Evolutionary conservation across 2,113 vertebrate genomes (phyloP).

Genomic region (Perca fluviatilis): DNA sequence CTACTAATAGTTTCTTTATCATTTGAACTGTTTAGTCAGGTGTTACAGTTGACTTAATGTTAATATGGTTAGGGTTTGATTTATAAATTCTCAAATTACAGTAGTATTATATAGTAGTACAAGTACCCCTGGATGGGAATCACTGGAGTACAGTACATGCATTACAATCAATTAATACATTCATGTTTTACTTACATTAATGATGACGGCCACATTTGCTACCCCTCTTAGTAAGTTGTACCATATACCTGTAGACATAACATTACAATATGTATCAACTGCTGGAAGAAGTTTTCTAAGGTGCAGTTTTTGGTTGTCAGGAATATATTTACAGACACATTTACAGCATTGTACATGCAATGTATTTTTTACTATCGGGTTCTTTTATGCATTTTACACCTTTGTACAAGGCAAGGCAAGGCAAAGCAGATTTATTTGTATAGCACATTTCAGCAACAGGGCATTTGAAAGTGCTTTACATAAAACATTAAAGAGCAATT

Average conservation of each 20-base stretch:
- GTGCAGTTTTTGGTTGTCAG: neutral
- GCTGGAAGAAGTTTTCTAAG: neutral
- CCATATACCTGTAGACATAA: slow-evolving; percentile 92
- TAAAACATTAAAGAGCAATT: no score
- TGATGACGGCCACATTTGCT: slow-evolving; percentile 96
- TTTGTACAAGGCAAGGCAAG: neutral
- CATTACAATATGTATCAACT: slow-evolving; percentile 15
- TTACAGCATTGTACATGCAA: neutral
- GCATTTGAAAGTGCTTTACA: no score
- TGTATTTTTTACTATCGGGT: neutral
- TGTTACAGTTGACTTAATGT: no score
- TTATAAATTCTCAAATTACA: no score
- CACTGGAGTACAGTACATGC: neutral
- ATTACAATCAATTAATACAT: neutral
- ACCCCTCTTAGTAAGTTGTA: slow-evolving; percentile 96
- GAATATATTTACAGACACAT: neutral
- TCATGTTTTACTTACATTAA: slow-evolving; percentile 90
- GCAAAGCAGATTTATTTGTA: no score
- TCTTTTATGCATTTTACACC: neutral
- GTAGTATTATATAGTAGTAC: no score
- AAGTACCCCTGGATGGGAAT: no score
- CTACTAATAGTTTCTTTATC: no score
- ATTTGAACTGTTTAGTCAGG: no score
- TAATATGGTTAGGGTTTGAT: no score
- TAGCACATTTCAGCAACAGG: no score